Evolutionary conservation across 2,113 vertebrate genomes (phyloP).

Genomic region (Alces alces): DNA sequence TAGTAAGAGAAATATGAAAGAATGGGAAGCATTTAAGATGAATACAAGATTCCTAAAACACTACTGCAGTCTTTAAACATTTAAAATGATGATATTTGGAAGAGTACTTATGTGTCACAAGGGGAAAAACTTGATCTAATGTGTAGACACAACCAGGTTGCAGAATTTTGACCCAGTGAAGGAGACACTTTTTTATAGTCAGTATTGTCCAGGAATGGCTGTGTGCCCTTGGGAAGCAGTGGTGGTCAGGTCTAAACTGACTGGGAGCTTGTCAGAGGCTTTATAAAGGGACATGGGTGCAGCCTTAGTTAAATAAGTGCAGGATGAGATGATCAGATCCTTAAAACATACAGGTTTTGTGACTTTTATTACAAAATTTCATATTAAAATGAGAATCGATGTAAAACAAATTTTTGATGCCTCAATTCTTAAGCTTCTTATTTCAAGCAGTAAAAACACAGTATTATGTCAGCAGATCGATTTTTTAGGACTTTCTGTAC

Average conservation of each 20-base stretch:
- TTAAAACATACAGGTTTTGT: background rate
- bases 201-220: background rate
- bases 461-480: background rate
- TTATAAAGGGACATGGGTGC: background rate
- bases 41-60: constrained; percentile 24
- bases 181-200: background rate
- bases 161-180: background rate
- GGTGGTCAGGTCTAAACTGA: background rate
- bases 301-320: background rate
- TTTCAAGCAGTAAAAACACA: background rate
- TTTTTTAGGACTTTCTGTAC: background rate
- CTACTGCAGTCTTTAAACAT: background rate
- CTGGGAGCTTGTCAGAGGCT: background rate
- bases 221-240: background rate
- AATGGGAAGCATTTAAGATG: background rate
- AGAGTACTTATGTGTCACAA: background rate
- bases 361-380: background rate
- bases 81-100: background rate
- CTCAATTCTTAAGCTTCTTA: background rate
- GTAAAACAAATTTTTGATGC: background rate
- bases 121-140: background rate
- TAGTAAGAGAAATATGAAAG: background rate
- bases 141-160: background rate
- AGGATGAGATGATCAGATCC: background rate
- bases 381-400: background rate